Conservation (phyloP, 2,888 invertebrate genomes). For the Tiphia femorata region DNA sequence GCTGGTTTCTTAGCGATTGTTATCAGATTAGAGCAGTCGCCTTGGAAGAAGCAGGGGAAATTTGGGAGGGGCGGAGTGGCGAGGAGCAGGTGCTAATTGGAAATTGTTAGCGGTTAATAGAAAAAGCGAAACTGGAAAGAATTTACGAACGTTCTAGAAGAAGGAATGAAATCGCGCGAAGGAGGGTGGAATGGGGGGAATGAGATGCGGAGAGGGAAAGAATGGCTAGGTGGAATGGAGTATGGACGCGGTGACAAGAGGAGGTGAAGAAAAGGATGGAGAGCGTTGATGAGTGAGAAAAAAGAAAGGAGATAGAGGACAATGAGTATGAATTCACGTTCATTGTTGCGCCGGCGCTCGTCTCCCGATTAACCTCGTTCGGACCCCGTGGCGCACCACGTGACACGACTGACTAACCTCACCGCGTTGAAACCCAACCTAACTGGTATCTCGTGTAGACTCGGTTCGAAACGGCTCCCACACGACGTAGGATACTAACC, state of each 20-base stretch:
- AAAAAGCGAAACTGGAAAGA: not conserved
- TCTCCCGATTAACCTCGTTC: constrained; percentile 65
- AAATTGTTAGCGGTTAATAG: no score
- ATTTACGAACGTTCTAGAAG: not conserved
- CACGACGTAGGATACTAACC: constrained; percentile 27
- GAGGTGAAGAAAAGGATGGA: not conserved
- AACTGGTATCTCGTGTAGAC: constrained; percentile 5
- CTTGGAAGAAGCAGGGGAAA: no score
- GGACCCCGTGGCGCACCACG: constrained; percentile 63
- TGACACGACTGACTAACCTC: constrained; percentile 60
- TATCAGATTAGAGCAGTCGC: no score
- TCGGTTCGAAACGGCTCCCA: constrained; percentile 22
- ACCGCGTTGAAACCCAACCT: constrained; percentile 39
- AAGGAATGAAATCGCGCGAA: not conserved
- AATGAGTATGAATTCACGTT: constrained; percentile 33
- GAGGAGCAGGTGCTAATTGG: no score
- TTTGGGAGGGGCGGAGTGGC: no score
- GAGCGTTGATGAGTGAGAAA: constrained; percentile 13
- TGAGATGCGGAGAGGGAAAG: not conserved
- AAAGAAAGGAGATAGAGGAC: constrained; percentile 10
- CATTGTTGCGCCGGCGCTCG: constrained; percentile 62
- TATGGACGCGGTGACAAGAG: not conserved
- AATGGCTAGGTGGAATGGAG: not conserved
- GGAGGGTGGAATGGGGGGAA: not conserved
- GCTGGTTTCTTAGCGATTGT: no score